These are phyloP conservation scores for Silurus lanzhouensis DNA, from an alignment of 2,797 vertebrate genomes.

Conservation along the genomic window DNA sequence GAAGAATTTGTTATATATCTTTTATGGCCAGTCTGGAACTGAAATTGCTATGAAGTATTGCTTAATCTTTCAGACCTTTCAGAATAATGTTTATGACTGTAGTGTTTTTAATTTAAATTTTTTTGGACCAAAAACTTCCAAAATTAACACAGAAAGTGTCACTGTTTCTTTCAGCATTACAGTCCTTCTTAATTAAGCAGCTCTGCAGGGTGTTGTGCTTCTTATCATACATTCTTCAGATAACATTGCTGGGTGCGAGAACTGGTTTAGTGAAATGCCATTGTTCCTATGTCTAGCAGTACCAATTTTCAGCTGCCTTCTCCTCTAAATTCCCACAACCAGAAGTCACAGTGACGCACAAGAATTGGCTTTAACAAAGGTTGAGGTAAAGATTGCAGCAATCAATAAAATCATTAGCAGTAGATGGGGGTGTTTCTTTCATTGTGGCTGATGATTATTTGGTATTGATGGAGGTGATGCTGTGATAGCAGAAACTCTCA, in stretches of 20 bases:
- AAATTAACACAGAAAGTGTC: not conserved
- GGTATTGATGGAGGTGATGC: conserved; percentile 32
- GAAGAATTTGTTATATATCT: conserved; percentile 7
- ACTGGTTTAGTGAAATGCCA: conserved; percentile 46
- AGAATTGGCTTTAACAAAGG: conserved; percentile 27
- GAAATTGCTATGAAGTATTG: not conserved
- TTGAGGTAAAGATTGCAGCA: conserved; percentile 27
- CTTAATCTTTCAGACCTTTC: not conserved
- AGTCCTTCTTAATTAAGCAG: conserved; percentile 45
- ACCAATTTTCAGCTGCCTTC: conserved; percentile 42
- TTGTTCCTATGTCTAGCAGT: conserved; percentile 24
- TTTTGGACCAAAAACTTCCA: not conserved
- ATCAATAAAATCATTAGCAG: conserved; percentile 53
- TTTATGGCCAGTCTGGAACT: conserved; percentile 14
- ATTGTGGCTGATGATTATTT: conserved; percentile 33
- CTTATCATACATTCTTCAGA: conserved; percentile 53
- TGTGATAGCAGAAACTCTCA: conserved; percentile 16
- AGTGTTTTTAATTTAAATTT: not conserved
- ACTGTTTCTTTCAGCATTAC: conserved; percentile 38
- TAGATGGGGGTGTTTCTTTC: conserved; percentile 32
- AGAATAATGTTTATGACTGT: not conserved
- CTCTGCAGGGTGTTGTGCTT: conserved; percentile 41
- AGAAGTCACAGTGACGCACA: conserved; percentile 33
- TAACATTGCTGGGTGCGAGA: conserved; percentile 48
- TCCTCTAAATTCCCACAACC: conserved; percentile 25